Conservation (phyloP, 2,888 invertebrate genomes). For the Siphonodentalium dalli region DNA sequence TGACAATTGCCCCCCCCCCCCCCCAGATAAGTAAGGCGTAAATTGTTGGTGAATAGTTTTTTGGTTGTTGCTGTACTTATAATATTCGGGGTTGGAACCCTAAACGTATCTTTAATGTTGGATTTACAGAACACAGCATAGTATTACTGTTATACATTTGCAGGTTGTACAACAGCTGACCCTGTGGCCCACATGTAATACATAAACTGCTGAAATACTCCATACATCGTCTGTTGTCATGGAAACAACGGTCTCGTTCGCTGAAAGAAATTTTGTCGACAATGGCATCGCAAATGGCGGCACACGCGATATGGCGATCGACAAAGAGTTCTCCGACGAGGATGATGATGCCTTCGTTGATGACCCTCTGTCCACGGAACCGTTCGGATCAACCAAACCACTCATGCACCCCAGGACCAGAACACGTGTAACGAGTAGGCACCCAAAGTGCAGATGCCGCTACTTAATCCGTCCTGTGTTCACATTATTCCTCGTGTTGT, state of each 20-base stretch:
- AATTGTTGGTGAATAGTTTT: too few relatives aligned
- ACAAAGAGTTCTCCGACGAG: constrained; percentile 45
- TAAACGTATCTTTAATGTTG: too few relatives aligned
- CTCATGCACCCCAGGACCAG: constrained; percentile 50
- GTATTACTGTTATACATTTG: too few relatives aligned
- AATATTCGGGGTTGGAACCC: too few relatives aligned
- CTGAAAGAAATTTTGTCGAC: constrained; percentile 29
- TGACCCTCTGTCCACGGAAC: constrained; percentile 37
- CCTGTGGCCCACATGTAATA: too few relatives aligned
- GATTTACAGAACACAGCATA: too few relatives aligned
- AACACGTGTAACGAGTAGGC: constrained; percentile 41
- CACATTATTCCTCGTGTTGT: constrained; percentile 43
- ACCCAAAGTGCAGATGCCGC: constrained; percentile 39
- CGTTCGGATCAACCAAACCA: constrained; percentile 43
- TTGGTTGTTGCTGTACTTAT: too few relatives aligned
- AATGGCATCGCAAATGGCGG: constrained; percentile 37
- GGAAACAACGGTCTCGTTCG: constrained; percentile 28
- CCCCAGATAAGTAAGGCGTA: too few relatives aligned
- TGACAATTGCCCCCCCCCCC: too few relatives aligned
- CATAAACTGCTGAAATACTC: too few relatives aligned
- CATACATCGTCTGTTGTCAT: constrained; percentile 16
- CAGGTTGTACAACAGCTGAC: too few relatives aligned
- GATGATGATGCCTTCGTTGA: constrained; percentile 53
- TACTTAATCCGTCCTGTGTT: constrained; percentile 44
- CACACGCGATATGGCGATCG: constrained; percentile 33